Percentiles rank a stretch among this genome's conserved stretches.
These are phyloP conservation scores for Oncopodura yosiiana DNA, from an alignment of 1,140 invertebrate species.

Conservation along the genomic window DNA sequence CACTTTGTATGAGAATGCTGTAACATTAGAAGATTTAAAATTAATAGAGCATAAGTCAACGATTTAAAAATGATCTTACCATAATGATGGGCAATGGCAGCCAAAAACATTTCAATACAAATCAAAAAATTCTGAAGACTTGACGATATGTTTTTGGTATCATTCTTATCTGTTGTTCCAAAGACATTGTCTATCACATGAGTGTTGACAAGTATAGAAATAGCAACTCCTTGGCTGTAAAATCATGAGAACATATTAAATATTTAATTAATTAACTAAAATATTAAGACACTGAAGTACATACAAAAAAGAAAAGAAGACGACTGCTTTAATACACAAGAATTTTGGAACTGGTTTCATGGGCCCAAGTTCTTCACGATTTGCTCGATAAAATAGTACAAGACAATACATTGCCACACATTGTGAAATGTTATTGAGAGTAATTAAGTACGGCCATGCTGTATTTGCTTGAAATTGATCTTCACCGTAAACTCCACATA, in stretches of 20 bases:
- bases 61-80: too few species aligned
- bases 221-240: slow-evolving; percentile 80
- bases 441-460: slow-evolving; percentile 82
- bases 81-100: slow-evolving; percentile 87
- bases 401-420: slow-evolving; percentile 94
- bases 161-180: slow-evolving; percentile 50
- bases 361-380: slow-evolving; percentile 70
- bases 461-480: slow-evolving; percentile 72
- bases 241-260: slow-evolving; percentile 34
- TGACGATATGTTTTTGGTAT: slow-evolving; percentile 59
- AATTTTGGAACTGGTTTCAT: slow-evolving; percentile 93
- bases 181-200: slow-evolving; percentile 61
- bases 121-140: slow-evolving; percentile 87
- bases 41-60: too few species aligned
- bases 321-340: slow-evolving; percentile 94
- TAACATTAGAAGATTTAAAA: too few species aligned
- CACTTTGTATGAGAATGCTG: slow-evolving; percentile 83
- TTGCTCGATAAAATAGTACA: slow-evolving; percentile 85
- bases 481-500: slow-evolving; percentile 76
- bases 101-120: slow-evolving; percentile 96
- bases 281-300: slow-evolving; percentile 41
- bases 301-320: slow-evolving; percentile 98
- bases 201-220: slow-evolving; percentile 73
- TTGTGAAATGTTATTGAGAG: slow-evolving; percentile 88
- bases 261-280: background rate